Conservation (phyloP, 2,113 vertebrate genomes). For the Podarcis muralis region DNA sequence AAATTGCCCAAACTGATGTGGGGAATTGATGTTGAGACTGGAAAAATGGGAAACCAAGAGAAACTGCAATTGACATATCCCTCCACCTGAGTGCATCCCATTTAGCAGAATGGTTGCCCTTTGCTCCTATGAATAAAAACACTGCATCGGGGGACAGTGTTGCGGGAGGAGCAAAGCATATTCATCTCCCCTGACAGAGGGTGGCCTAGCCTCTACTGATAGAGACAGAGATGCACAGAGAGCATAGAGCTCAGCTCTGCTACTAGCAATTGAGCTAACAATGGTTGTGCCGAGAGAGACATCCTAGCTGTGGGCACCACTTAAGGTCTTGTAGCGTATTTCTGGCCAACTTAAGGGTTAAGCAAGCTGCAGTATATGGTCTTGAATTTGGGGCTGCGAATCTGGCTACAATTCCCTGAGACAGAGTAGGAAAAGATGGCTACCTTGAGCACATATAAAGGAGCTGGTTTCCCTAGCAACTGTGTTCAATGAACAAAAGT, state of each 20-base stretch:
- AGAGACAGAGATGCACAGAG: not conserved
- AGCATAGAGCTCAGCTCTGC: not conserved
- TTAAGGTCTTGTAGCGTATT: not conserved
- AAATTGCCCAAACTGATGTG: too few species aligned
- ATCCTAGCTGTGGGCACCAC: not conserved
- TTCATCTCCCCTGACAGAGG: not conserved
- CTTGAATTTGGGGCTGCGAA: conserved; percentile 45
- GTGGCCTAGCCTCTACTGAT: not conserved
- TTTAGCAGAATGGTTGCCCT: not conserved
- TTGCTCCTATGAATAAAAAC: not conserved
- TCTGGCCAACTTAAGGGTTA: conserved; percentile 51
- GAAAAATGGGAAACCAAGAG: not conserved
- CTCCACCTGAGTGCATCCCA: not conserved
- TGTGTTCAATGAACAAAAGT: conserved; percentile 57
- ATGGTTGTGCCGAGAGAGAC: not conserved
- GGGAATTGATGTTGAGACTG: too few species aligned
- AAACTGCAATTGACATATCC: not conserved
- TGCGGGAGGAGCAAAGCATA: not conserved
- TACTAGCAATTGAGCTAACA: not conserved
- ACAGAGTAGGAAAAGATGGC: conserved; percentile 42
- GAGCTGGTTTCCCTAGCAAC: conserved; percentile 73
- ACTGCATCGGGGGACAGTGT: not conserved
- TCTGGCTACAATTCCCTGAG: conserved; percentile 59
- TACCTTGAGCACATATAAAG: conserved; percentile 39
- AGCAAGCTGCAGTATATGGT: conserved; percentile 21